Conservation (phyloP, 1,140 invertebrate species). For the Drosophila subpulchrella region DNA sequence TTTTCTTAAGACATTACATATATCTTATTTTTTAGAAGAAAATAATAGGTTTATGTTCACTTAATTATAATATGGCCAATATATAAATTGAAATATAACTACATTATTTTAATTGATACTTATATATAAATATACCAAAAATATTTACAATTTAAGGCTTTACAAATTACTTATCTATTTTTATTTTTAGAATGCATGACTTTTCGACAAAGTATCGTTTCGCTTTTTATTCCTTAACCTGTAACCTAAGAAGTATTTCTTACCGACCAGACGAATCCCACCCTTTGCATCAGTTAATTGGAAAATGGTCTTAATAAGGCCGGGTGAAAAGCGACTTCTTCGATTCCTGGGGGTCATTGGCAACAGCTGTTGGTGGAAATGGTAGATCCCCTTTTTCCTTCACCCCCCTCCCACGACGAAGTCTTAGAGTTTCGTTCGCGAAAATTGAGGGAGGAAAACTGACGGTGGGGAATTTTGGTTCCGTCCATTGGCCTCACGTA, state of each 20-base stretch:
- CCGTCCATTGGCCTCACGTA: constrained; percentile 31
- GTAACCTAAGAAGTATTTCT: constrained; percentile 14
- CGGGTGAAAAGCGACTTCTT: constrained; percentile 23
- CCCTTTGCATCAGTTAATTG: neutral
- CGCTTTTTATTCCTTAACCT: no score
- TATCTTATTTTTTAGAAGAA: no score
- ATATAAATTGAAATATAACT: no score
- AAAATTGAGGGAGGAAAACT: neutral
- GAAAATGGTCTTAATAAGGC: constrained; percentile 44
- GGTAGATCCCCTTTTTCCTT: neutral
- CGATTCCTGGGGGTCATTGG: constrained; percentile 40
- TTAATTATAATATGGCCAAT: no score
- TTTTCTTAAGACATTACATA: no score
- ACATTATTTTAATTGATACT: no score
- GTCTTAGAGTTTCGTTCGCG: constrained; percentile 64
- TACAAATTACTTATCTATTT: no score
- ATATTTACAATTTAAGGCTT: no score
- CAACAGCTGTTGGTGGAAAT: constrained; percentile 30
- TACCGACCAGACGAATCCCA: constrained; percentile 5
- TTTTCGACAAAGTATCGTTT: neutral
- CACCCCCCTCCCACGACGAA: constrained; percentile 32
- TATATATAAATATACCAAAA: no score
- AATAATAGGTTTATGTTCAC: no score
- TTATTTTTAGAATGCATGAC: neutral
- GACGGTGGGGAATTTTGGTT: neutral